Evolutionary conservation across 2,888 invertebrate species (phyloP).

Genomic region (Acronicta leporina): DNA sequence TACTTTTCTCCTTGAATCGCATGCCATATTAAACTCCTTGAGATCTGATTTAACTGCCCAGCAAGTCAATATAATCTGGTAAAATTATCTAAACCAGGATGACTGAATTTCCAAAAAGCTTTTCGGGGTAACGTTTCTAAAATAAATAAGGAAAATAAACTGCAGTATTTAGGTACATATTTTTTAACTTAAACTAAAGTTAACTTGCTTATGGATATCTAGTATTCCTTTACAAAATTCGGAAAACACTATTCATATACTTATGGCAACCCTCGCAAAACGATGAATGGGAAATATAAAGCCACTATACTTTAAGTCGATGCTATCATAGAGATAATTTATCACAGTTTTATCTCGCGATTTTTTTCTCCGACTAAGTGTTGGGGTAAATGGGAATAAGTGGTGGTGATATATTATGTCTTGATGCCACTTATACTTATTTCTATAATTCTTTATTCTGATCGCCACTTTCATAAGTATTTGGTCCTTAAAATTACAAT

Average conservation of each 20-base stretch:
- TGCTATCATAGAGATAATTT: constrained; percentile 80
- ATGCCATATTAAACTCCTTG: too few species aligned
- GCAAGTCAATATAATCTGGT: too few species aligned
- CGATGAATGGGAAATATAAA: constrained; percentile 58
- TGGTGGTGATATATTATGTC: constrained; percentile 64
- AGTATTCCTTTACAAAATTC: background rate
- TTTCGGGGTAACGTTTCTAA: too few species aligned
- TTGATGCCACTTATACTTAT: constrained; percentile 35
- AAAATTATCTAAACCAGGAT: too few species aligned
- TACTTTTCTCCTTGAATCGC: too few species aligned
- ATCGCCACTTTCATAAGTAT: background rate
- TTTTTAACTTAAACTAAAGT: too few species aligned
- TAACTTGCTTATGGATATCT: background rate
- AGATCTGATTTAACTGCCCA: too few species aligned
- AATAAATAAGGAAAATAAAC: too few species aligned
- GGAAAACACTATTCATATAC: constrained; percentile 22
- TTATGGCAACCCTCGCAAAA: constrained; percentile 35
- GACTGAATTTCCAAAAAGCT: too few species aligned
- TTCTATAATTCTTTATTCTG: constrained; percentile 27
- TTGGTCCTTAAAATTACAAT: too few species aligned
- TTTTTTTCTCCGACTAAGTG: constrained; percentile 66
- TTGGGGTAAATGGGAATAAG: constrained; percentile 63
- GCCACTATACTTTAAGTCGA: constrained; percentile 74
- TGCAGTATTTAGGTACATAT: too few species aligned
- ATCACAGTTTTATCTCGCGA: constrained; percentile 79